Conservation (phyloP, 1,140 invertebrate genomes). For the Grapholita molesta region DNA sequence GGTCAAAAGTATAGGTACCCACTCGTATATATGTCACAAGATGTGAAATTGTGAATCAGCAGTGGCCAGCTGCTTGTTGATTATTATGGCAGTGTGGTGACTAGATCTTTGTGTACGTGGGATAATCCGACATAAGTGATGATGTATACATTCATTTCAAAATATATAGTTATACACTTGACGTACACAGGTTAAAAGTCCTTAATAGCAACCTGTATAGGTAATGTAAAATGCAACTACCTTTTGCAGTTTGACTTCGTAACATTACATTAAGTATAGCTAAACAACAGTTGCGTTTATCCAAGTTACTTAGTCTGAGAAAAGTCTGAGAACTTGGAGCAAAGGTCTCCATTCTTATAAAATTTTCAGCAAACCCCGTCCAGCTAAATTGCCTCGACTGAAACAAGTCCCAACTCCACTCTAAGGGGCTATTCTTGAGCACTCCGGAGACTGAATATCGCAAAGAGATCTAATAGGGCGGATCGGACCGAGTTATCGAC, state of each 20-base stretch:
- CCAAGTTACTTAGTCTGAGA: neutral
- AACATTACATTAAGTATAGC: neutral
- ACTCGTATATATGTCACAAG: neutral
- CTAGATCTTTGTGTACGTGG: neutral
- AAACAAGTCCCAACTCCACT: neutral
- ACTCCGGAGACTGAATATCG: constrained; percentile 9
- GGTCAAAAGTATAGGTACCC: too few species aligned
- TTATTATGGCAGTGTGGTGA: neutral
- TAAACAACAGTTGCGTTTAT: neutral
- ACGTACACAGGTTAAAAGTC: neutral
- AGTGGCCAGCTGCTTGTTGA: neutral
- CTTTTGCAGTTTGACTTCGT: neutral
- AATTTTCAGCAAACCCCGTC: neutral
- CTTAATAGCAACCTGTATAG: neutral
- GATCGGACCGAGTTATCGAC: constrained; percentile 1
- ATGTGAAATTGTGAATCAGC: constrained; percentile 6
- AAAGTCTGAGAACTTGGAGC: neutral
- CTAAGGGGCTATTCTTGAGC: constrained; percentile 4
- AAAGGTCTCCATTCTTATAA: neutral
- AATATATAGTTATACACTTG: neutral
- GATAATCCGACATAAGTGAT: neutral
- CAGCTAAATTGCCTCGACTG: neutral
- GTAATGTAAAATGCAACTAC: neutral
- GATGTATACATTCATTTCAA: neutral
- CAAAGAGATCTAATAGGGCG: neutral